These are phyloP conservation scores for Acanthoscelides obtectus DNA, from an alignment of 2,888 invertebrate genomes.

Conservation along the genomic window DNA sequence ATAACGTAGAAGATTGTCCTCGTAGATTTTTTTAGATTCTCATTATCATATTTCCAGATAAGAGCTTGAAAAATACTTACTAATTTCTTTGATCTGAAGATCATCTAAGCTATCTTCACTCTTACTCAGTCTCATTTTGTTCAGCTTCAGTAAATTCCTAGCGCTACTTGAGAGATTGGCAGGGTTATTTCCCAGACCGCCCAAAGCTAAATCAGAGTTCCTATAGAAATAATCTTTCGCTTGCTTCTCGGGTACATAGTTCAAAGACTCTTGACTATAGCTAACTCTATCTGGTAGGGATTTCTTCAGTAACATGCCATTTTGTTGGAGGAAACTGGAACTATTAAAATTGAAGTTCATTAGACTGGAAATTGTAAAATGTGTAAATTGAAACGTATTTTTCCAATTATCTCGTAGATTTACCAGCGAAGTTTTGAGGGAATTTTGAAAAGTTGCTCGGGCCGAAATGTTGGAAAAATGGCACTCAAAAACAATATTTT, in stretches of 20 bases:
- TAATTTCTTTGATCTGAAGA: constrained; percentile 29
- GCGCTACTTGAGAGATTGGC: constrained; percentile 25
- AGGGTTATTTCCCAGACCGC: constrained; percentile 17
- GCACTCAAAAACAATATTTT: no score
- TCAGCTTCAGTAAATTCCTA: constrained; percentile 32
- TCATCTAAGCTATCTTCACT: constrained; percentile 43
- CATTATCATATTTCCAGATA: no score
- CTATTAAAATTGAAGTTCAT: no score
- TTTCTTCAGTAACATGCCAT: constrained; percentile 5
- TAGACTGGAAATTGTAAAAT: no score
- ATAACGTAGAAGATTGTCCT: no score
- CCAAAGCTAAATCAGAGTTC: constrained; percentile 22
- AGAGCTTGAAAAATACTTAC: constrained; percentile 10
- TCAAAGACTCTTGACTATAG: constrained; percentile 28
- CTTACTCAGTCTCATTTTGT: constrained; percentile 38
- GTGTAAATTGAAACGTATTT: no score
- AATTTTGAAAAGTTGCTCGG: no score
- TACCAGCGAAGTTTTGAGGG: no score
- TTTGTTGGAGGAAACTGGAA: constrained; percentile 25
- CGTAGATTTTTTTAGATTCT: no score
- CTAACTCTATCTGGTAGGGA: constrained; percentile 20
- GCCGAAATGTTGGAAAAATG: no score
- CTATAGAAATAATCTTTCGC: constrained; percentile 18
- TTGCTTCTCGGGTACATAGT: constrained; percentile 8
- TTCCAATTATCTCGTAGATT: no score